Conservation (phyloP, 2,113 vertebrate genomes). For the Monarcha castaneiventris region DNA sequence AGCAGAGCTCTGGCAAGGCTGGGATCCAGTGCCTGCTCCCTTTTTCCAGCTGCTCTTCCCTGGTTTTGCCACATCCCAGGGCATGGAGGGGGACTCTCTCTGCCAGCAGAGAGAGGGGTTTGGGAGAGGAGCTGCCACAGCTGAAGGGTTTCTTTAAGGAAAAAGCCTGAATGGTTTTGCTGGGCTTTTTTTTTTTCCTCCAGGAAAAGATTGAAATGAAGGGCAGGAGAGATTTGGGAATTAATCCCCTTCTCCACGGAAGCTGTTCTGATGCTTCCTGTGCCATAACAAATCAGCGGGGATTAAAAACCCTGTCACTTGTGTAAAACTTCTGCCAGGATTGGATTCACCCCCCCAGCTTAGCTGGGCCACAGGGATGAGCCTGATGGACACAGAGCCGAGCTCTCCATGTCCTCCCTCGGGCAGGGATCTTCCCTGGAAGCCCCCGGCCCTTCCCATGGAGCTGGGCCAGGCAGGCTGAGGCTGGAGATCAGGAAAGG, state of each 20-base stretch:
- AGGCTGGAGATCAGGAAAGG: neutral
- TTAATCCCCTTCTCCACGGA: slow-evolving; percentile 1
- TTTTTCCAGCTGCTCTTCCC: neutral
- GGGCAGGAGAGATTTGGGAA: neutral
- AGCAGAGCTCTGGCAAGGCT: neutral
- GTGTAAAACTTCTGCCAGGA: neutral
- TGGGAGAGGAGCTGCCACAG: neutral
- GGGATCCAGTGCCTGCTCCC: neutral
- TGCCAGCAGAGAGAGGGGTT: neutral
- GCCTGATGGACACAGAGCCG: neutral
- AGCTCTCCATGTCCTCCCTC: neutral
- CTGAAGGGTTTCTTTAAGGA: neutral
- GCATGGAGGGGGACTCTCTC: neutral
- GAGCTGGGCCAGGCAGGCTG: too few relatives aligned
- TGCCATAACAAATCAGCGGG: neutral
- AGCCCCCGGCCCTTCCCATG: neutral
- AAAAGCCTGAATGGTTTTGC: neutral
- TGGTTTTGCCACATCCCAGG: neutral
- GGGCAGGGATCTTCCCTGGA: neutral
- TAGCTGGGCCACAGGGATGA: neutral
- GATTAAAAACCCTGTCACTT: neutral
- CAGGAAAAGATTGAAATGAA: neutral
- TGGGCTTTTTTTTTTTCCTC: neutral
- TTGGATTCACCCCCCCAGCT: neutral
- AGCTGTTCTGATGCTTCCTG: neutral